phyloP scores from a whole-genome alignment of 2,888 invertebrate species.

The Cataglyphis altisquamis region DNA sequence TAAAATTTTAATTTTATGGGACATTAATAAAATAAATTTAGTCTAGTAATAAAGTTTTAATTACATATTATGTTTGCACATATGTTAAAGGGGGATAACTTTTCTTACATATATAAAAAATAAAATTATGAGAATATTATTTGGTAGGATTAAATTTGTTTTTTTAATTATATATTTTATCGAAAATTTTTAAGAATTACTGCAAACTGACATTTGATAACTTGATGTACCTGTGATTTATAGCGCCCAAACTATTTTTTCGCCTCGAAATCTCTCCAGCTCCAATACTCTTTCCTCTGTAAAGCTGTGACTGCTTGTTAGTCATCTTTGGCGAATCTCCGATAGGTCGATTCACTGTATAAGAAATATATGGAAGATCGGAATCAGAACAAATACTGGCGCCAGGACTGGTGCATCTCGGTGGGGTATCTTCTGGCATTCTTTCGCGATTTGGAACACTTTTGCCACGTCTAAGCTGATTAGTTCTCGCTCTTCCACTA shows the following conservation, averaged over 20 bases:
- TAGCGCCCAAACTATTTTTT: conserved; percentile 77
- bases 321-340: conserved; percentile 95
- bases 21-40: neutral
- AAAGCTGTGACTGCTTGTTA: conserved; percentile 87
- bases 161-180: neutral
- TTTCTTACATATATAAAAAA: neutral
- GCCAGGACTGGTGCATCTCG: conserved; percentile 93
- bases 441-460: conserved; percentile 84
- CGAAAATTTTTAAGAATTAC: neutral
- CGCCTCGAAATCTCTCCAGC: conserved; percentile 80
- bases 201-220: neutral
- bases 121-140: neutral
- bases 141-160: neutral
- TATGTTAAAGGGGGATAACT: neutral
- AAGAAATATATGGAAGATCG: conserved; percentile 96
- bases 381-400: conserved; percentile 96
- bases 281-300: conserved; percentile 81
- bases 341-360: conserved; percentile 95
- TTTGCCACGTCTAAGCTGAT: conserved; percentile 83
- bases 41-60: neutral
- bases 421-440: conserved; percentile 86
- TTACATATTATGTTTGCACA: neutral
- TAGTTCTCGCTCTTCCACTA: conserved; percentile 73
- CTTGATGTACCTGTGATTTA: conserved; percentile 65
- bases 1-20: neutral